These are phyloP conservation scores for Phorcus lineatus DNA, from an alignment of 2,888 invertebrate species.

Conservation along the genomic window DNA sequence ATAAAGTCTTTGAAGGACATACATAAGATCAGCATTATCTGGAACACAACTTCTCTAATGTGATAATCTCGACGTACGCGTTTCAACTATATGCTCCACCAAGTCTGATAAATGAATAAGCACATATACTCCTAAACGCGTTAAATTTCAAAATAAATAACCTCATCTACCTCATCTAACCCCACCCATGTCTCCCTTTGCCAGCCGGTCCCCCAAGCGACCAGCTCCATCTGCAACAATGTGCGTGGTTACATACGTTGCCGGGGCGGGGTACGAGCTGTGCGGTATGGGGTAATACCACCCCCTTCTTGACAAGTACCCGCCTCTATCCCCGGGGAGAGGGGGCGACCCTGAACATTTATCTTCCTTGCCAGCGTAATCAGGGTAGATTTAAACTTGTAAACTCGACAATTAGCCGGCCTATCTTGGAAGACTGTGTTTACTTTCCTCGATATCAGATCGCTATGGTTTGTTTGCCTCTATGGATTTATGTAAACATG, in stretches of 20 bases:
- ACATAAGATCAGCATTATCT: too few relatives aligned
- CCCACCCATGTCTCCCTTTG: too few relatives aligned
- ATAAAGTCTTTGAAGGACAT: too few relatives aligned
- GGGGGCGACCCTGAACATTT: not conserved
- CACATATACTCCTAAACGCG: too few relatives aligned
- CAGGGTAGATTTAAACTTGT: slow-evolving; percentile 2
- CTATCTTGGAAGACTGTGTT: not conserved
- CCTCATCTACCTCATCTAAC: too few relatives aligned
- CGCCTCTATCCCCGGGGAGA: not conserved
- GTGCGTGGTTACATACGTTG: not conserved
- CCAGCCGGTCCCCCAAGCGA: too few relatives aligned
- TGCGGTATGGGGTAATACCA: not conserved
- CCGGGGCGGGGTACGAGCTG: not conserved
- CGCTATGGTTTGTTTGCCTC: not conserved
- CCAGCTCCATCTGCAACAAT: too few relatives aligned
- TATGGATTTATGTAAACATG: not conserved
- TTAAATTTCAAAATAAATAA: too few relatives aligned
- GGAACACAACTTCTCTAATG: too few relatives aligned
- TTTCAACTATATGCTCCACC: too few relatives aligned
- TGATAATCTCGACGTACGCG: too few relatives aligned
- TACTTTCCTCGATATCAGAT: not conserved
- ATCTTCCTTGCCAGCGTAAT: not conserved
- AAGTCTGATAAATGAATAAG: too few relatives aligned
- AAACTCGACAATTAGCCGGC: slow-evolving; percentile 13
- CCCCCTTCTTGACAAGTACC: not conserved